These are phyloP conservation scores for Pelosia muscerda DNA, from an alignment of 2,888 invertebrate genomes.

Conservation along the genomic window DNA sequence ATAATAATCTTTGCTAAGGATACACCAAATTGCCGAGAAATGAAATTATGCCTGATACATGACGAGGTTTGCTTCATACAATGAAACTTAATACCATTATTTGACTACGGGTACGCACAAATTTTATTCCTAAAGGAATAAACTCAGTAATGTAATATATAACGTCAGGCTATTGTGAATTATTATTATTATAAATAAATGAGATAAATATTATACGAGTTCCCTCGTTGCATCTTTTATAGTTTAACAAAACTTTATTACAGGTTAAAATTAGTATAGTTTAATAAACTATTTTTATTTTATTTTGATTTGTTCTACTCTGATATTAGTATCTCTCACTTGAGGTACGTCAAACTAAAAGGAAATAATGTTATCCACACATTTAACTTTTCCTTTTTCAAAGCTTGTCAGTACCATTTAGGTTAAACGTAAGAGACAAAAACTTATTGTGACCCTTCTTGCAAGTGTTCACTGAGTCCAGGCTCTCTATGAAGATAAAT, in stretches of 20 bases:
- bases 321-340: too few relatives aligned
- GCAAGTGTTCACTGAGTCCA: too few relatives aligned
- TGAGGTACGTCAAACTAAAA: background rate
- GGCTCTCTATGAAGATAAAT: too few relatives aligned
- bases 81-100: constrained; percentile 17
- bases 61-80: constrained; percentile 9
- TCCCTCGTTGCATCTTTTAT: background rate
- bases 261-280: too few relatives aligned
- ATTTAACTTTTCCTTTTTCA: background rate
- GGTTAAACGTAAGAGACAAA: background rate
- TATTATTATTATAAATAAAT: too few relatives aligned
- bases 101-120: background rate
- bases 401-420: background rate
- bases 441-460: background rate
- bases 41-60: constrained; percentile 17
- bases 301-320: too few relatives aligned
- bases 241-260: background rate
- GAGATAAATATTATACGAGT: too few relatives aligned
- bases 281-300: too few relatives aligned
- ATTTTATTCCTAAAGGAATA: constrained; percentile 2
- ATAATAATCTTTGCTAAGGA: constrained; percentile 4
- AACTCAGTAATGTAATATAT: background rate
- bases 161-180: background rate
- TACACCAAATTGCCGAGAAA: constrained; percentile 7
- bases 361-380: background rate